Evolutionary conservation across 2,888 invertebrate genomes (phyloP).

Genomic region (Cistogaster globosa): DNA sequence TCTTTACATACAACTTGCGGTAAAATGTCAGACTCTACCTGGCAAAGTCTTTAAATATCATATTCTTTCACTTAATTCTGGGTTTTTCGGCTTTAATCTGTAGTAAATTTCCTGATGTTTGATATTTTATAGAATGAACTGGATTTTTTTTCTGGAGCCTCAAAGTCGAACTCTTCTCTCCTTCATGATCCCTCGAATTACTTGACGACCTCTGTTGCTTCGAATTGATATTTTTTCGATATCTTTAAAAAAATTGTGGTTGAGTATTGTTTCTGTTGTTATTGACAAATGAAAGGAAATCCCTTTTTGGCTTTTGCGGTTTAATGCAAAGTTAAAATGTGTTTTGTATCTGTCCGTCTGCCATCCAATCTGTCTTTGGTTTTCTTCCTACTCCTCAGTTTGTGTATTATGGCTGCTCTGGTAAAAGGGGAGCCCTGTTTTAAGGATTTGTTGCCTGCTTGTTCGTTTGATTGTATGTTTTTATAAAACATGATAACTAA

Average conservation of each 20-base stretch:
- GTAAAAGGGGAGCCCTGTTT: constrained; percentile 14
- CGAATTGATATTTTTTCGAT: neutral
- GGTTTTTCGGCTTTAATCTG: too few species aligned
- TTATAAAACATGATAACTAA: constrained; percentile 64
- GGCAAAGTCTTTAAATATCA: too few species aligned
- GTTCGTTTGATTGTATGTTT: constrained; percentile 8
- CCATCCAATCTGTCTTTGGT: neutral
- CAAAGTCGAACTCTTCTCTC: too few species aligned
- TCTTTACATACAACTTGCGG: too few species aligned
- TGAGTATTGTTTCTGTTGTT: constrained; percentile 29
- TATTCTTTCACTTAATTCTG: too few species aligned
- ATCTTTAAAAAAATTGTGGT: constrained; percentile 40
- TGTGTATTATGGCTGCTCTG: constrained; percentile 7
- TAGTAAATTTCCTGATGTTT: too few species aligned
- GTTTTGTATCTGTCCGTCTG: constrained; percentile 12
- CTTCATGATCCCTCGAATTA: too few species aligned
- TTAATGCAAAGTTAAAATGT: constrained; percentile 69
- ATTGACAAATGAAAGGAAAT: constrained; percentile 59
- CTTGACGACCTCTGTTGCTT: too few species aligned
- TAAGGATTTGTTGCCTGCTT: constrained; percentile 18
- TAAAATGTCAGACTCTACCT: too few species aligned
- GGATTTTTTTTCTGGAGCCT: too few species aligned
- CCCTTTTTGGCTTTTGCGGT: constrained; percentile 67
- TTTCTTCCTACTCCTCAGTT: constrained; percentile 4
- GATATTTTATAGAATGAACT: too few species aligned